Conservation (phyloP, 2,113 vertebrate species). For the Chlamydotis undulata region DNA sequence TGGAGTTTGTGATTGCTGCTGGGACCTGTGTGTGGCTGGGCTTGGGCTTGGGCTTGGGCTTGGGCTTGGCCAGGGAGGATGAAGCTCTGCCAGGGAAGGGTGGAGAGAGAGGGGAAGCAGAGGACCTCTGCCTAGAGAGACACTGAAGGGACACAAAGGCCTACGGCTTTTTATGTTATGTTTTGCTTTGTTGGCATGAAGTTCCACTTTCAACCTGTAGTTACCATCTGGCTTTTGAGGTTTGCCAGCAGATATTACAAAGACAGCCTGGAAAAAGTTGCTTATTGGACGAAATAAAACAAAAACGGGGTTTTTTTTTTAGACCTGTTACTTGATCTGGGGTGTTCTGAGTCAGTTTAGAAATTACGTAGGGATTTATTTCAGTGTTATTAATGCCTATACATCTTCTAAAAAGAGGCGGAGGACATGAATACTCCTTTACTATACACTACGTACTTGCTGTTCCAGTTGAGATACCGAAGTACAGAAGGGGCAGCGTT, state of each 20-base stretch:
- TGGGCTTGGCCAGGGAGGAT: neutral
- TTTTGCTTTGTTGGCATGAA: neutral
- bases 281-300: neutral
- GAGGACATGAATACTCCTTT: neutral
- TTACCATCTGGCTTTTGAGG: conserved; percentile 6
- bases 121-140: neutral
- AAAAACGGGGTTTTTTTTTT: neutral
- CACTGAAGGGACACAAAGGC: neutral
- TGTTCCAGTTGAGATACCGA: neutral
- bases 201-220: neutral
- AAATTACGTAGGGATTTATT: neutral
- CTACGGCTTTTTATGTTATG: neutral
- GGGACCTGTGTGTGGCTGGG: neutral
- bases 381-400: neutral
- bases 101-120: neutral
- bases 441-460: neutral
- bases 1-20: neutral
- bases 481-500: neutral
- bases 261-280: neutral
- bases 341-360: neutral
- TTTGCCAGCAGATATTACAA: neutral
- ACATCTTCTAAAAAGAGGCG: neutral
- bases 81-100: neutral
- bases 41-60: neutral
- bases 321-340: neutral